phyloP scores from a whole-genome alignment of 2,797 vertebrate genomes.

The Melanotaenia nigrans region DNA sequence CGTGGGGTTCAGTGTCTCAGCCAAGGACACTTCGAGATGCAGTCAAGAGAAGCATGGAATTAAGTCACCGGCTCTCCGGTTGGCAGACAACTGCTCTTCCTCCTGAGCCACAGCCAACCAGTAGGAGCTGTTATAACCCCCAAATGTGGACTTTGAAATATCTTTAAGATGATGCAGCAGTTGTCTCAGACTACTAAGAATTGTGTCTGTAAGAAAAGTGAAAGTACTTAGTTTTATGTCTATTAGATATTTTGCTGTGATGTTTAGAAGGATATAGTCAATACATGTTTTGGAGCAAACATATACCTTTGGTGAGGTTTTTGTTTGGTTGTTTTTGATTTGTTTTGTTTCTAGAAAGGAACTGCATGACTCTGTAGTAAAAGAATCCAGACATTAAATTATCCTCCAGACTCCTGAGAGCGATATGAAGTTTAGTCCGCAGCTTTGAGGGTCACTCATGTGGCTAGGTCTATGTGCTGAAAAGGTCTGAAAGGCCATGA shows the following conservation, averaged over 20 bases:
- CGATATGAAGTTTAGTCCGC: neutral
- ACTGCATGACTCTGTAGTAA: too few relatives aligned
- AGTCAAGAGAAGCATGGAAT: too few relatives aligned
- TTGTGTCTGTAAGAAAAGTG: neutral
- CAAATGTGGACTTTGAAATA: neutral
- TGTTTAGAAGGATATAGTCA: neutral
- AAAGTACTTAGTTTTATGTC: neutral
- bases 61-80: too few relatives aligned
- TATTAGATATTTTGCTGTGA: neutral
- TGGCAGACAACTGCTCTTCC: too few relatives aligned
- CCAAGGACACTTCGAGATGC: too few relatives aligned
- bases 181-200: neutral
- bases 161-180: neutral
- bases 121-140: neutral
- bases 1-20: too few relatives aligned
- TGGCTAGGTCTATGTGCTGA: neutral
- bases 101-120: too few relatives aligned
- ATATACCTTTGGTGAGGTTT: neutral
- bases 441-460: neutral
- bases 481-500: conserved; percentile 9
- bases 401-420: too few relatives aligned
- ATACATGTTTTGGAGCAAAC: neutral
- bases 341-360: neutral
- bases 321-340: too few relatives aligned
- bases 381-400: too few relatives aligned